Evolutionary conservation across 2,113 vertebrate genomes (phyloP), one percentile per base, ranked within the genome.

Genomic region (Vimba vimba): DNA sequence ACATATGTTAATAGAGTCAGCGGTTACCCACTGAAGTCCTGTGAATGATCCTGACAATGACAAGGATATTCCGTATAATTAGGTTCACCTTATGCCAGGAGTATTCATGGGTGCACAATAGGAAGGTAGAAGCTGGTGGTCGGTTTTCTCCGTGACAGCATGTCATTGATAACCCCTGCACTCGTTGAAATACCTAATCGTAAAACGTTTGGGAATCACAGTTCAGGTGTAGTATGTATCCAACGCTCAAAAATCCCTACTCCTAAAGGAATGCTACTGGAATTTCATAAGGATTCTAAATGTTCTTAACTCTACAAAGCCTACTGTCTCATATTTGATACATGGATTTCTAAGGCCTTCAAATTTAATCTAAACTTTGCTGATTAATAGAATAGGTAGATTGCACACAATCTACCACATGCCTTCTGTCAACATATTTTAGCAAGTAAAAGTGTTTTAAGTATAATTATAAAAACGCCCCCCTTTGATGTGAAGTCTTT

Each of bases 21-120:
- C 4, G 2, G 69, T 74, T 45, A 39, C 19, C 21, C 33, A 39
- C 66, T 69, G 30, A 36, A 1, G 10, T 39, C 23, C 69, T 74
- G 71, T 74, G 39, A 45, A 74, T n/a, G 39, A 74, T 74, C 11
- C 71, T 74, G 69, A 19, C 21, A 73, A 73, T 73, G 71, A 74
- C 71, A 74, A 74, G 39, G 71, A n/a, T 45, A 74, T 74, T 74
- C 23, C 2, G 1, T n/a, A 74, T 74, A 74, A 74, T 74, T 39
- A 74, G 71, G 23, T 74, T 74, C 71, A 74, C 71, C 71, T 74
- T 74, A 74, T 45, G 39, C 71, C 71, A 74, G 39, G 39, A 45
- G 4, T 45, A 13, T 74, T 74, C 71, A 74, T 10, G 11, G 71
- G 39, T 25, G 23, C 71, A 74, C 71, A 45, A 74, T 45, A 25